These are phyloP conservation scores for Sthenelais limicola DNA, from an alignment of 2,888 invertebrate species.

Conservation along the genomic window DNA sequence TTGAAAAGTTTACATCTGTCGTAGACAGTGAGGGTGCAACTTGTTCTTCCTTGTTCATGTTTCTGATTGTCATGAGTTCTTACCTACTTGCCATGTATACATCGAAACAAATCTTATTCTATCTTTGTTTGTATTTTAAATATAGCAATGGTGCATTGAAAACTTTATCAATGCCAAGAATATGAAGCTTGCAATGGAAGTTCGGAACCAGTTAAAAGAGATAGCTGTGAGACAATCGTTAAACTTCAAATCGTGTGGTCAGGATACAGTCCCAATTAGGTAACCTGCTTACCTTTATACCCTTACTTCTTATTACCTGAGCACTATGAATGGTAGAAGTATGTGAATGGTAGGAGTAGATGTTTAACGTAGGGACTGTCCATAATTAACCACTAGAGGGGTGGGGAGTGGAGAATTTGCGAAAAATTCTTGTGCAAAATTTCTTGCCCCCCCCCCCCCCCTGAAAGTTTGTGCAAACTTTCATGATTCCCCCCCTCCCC, in stretches of 20 bases:
- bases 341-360: not conserved
- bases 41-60: no score
- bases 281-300: constrained; percentile 47
- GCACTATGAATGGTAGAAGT: not conserved
- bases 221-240: constrained; percentile 80
- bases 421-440: no score
- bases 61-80: no score
- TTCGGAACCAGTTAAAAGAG: constrained; percentile 84
- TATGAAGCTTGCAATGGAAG: constrained; percentile 84
- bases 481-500: not conserved
- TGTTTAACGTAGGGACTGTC: not conserved
- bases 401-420: no score
- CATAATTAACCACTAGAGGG: no score
- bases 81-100: no score
- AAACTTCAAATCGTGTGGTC: constrained; percentile 78
- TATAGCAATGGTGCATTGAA: constrained; percentile 85
- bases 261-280: constrained; percentile 72
- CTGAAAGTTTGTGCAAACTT: no score
- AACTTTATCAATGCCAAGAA: constrained; percentile 89
- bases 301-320: no score
- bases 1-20: no score
- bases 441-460: no score
- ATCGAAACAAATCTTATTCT: no score
- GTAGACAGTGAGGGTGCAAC: no score
- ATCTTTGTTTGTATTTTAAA: not conserved